A percentile compares a stretch with the other conserved stretches of the same genome.
These are phyloP conservation scores for Eira barbara DNA, from an alignment of 2,113 vertebrate species.

Conservation along the genomic window DNA sequence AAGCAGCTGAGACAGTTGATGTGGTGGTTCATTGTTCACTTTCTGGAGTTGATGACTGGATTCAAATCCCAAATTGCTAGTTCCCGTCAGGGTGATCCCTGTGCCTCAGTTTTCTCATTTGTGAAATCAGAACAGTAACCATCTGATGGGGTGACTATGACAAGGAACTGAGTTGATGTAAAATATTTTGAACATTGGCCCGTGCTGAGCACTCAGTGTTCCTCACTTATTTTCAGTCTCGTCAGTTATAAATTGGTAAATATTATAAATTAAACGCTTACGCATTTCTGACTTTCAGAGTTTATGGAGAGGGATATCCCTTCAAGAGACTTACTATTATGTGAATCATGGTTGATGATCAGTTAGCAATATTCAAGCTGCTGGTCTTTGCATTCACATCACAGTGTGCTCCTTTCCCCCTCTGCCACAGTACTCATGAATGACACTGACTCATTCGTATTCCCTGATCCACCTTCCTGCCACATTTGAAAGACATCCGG, in stretches of 20 bases:
- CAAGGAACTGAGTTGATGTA: neutral
- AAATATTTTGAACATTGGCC: neutral
- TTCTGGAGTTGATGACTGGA: neutral
- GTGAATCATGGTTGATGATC: neutral
- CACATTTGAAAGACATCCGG: conserved; percentile 30
- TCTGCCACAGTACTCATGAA: neutral
- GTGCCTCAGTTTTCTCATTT: neutral
- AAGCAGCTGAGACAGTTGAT: neutral
- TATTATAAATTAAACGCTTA: neutral
- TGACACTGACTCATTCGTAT: conserved; percentile 22
- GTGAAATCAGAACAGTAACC: neutral
- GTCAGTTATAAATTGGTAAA: neutral
- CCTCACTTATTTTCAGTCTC: neutral
- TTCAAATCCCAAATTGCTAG: neutral
- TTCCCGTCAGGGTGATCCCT: neutral
- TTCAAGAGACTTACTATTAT: neutral
- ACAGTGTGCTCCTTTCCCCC: neutral
- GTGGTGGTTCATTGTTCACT: accelerated
- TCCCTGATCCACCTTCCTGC: conserved; percentile 43
- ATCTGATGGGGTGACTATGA: neutral
- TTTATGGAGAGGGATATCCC: neutral
- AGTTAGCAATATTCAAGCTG: neutral
- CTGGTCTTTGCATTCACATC: neutral
- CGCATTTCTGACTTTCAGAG: neutral
- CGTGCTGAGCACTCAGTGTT: neutral